Percentiles rank a stretch among this genome's conserved stretches.
These are phyloP conservation scores for Daktulosphaira vitifoliae DNA, from an alignment of 1,140 invertebrate genomes.

Conservation along the genomic window DNA sequence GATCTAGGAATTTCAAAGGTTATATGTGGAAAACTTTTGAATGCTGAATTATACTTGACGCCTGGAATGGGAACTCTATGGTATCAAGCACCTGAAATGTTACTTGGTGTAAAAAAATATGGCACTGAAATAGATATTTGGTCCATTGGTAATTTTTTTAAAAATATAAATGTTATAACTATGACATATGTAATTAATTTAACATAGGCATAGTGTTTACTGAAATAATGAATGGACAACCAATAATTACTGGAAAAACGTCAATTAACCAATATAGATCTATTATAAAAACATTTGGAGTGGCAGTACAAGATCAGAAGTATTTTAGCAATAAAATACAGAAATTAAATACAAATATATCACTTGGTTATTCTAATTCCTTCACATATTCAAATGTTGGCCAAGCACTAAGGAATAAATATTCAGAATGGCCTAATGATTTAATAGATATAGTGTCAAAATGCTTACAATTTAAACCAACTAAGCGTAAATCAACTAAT, in stretches of 20 bases:
- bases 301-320: neutral
- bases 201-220: conserved; percentile 12
- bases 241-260: conserved; percentile 1
- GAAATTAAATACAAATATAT: neutral
- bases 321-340: neutral
- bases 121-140: conserved; percentile 14
- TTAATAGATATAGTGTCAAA: conserved; percentile 13
- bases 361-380: neutral
- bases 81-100: conserved; percentile 15
- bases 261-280: conserved; percentile 4
- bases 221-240: neutral
- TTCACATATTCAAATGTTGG: neutral
- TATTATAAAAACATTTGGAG: conserved; percentile 1
- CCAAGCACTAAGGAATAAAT: neutral
- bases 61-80: conserved; percentile 6
- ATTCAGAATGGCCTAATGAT: neutral
- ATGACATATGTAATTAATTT: neutral
- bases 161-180: neutral
- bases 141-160: neutral
- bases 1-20: conserved; percentile 7
- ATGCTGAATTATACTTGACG: neutral
- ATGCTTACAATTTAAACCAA: conserved; percentile 14
- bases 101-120: conserved; percentile 11
- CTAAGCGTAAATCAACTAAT: neutral
- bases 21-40: neutral